phyloP scores from a whole-genome alignment of 2,113 vertebrate genomes.

The Amia ocellicauda region DNA sequence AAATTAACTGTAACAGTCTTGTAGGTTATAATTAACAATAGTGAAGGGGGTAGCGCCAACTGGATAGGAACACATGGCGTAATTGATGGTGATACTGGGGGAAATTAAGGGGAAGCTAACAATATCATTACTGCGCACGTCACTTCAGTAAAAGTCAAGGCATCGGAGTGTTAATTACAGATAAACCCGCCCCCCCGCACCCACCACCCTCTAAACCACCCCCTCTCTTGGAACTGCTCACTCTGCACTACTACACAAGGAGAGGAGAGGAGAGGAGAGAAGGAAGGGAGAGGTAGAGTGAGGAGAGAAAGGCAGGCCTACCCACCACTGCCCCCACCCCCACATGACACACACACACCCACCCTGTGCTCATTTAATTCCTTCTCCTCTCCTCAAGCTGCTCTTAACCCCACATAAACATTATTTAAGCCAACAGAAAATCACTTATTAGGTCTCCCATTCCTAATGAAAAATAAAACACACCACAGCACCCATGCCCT shows the following conservation, averaged over 20 bases:
- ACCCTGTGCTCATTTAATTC: background rate
- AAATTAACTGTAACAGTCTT: conserved; percentile 95
- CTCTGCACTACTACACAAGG: background rate
- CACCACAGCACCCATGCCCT: background rate
- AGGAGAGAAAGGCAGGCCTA: background rate
- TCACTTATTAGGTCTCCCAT: conserved; percentile 29
- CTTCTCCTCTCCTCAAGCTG: conserved; percentile 16
- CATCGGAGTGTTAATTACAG: conserved; percentile 63
- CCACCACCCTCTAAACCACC: background rate
- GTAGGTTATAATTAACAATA: conserved; percentile 98
- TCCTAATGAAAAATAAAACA: conserved; percentile 28
- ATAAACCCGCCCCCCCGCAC: conserved; percentile 36
- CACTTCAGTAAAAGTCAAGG: conserved; percentile 49
- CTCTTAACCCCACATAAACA: conserved; percentile 24
- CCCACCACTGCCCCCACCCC: conserved; percentile 17
- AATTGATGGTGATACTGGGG: conserved; percentile 73
- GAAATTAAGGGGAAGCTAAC: conserved; percentile 65
- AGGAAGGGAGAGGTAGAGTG: background rate
- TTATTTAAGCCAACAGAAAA: conserved; percentile 27
- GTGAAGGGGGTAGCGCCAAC: conserved; percentile 75
- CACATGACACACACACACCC: background rate
- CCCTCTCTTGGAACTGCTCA: conserved; percentile 5
- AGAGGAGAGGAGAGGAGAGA: background rate
- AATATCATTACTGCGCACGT: conserved; percentile 62
- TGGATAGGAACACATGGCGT: conserved; percentile 72